Base-by-base conservation (phyloP, 2,888 invertebrate species). In the Eupithecia subfuscata region DNA sequence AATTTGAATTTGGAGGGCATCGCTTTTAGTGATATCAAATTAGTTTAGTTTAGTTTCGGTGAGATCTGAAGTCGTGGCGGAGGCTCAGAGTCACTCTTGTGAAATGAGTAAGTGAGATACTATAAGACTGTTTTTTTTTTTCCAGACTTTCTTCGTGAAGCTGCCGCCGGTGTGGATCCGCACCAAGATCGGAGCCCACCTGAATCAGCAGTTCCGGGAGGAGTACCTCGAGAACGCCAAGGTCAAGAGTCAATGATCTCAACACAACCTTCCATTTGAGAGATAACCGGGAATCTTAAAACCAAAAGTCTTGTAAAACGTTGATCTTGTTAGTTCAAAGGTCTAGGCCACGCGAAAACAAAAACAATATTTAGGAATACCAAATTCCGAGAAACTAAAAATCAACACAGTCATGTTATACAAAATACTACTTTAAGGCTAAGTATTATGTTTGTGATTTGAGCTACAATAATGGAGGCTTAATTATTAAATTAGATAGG, bases 141-240 rank as follows among this genome's bases (percentile, higher is more conserved):
- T 95, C 69, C 91, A 95, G 95, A 95, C 95, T 78, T 96, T 96
- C 85, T 92, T 96, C 83, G 93, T 95, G 1, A 93, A 95, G 73
- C 81, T 96, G 18, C 88, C 95, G 0, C 97, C 97, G 0, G 95
- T 95, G 18, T 96, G 96, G 96, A 81, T 96, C 3, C 91, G 97
- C 79, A 96, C 93, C 70, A 95, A 96, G 82, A 87, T 97, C 45
- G 97, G 97, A 2, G 92, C 92, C 14, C 83, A 90, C 5, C 84
- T 97, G 83, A 97, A 96, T 87, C 88, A 95, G 80, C 88, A 90
- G 22, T 96, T 97, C 81, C 91, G 96, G 16, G 88, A 94, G 63
- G 97, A 97, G 81, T 97, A 97, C 86, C 91, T 96, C 65, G 89
- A 90, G 43, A 94, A 91, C 72, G 83, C 83, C 30, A 90, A 88